Base-by-base conservation (phyloP, 2,113 vertebrate genomes). In the Notarius quadriscutis region DNA sequence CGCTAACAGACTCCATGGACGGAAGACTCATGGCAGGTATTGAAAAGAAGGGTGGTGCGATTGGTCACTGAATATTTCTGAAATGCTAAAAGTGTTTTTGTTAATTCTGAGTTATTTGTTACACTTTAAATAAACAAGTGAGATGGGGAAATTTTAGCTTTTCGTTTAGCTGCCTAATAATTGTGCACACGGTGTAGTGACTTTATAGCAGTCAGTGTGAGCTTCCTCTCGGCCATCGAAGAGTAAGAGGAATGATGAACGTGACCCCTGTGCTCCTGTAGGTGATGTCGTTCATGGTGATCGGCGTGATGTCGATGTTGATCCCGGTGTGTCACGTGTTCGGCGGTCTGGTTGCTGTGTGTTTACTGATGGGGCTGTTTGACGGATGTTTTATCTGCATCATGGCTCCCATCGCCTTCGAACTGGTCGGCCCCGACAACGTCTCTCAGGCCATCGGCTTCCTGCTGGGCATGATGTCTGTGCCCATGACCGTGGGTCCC, bases 351-450 rank as follows among this genome's bases (percentile, higher is more conserved):
- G 96, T 99, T 0, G 97, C 96, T 0, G 98, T 99, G 71, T 99
- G 98, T 88, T 96, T 99, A 88, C 92, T 99, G 84, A 99, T 99
- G 98, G 98, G 98, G 6, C 92, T 99, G 80, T 99, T 99, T 81
- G 98, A 99, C 0, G 98, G 98, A 83, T 99, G 98, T 93, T 99
- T 99, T 93, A 99, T 99, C 94, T 97, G 97, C 88, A 99, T 99
- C 89, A 99, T 99, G 98, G 98, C 97, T 20, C 98, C 98, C 12
- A 98, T 99, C 78, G 98, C 98, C 90, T 99, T 99, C 12, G 97
- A 99, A 91, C 94, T 99, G 55, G 97, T 99, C 6, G 98, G 97
- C 4, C 71, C 96, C 41, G 91, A 96, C 18, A 93, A 98, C 48
- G 97, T 97, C 81, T 99, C 98, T 18, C 98, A 99, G 91, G 98